A percentile compares a stretch with the other conserved stretches of the same genome.
Conservation (phyloP, 2,113 vertebrate species). For the Sclerurus mexicanus region DNA sequence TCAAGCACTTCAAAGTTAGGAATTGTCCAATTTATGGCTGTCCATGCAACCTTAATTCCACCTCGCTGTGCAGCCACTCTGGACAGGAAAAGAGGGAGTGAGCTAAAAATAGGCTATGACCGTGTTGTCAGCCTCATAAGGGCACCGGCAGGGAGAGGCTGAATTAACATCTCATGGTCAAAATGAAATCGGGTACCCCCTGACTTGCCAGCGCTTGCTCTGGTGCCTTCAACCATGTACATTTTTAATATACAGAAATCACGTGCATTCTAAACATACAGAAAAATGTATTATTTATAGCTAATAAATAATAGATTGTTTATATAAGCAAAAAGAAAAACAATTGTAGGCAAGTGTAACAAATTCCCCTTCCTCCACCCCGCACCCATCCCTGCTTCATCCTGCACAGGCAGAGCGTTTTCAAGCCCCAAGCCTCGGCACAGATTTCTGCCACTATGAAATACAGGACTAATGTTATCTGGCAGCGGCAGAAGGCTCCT, state of each 20-base stretch:
- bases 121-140: neutral
- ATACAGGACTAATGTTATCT: slow-evolving; percentile 53
- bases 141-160: neutral
- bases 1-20: slow-evolving; percentile 50
- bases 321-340: slow-evolving; percentile 65
- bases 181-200: neutral
- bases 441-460: slow-evolving; percentile 58
- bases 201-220: neutral
- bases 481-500: slow-evolving; percentile 61
- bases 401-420: neutral
- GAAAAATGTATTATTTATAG: slow-evolving; percentile 69
- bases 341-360: slow-evolving; percentile 62
- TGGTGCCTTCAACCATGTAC: slow-evolving; percentile 52
- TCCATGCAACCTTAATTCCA: slow-evolving; percentile 43
- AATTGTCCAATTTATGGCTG: slow-evolving; percentile 50
- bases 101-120: slow-evolving; percentile 57
- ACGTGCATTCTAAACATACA: slow-evolving; percentile 68
- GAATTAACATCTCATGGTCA: neutral
- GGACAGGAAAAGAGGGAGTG: neutral
- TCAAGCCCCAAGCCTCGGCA: slow-evolving; percentile 50
- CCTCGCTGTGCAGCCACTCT: neutral
- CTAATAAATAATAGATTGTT: slow-evolving; percentile 70
- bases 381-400: neutral
- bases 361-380: slow-evolving; percentile 27
- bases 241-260: slow-evolving; percentile 65